Base-by-base conservation (phyloP, 2,888 invertebrate genomes). In the Pelosia muscerda region DNA sequence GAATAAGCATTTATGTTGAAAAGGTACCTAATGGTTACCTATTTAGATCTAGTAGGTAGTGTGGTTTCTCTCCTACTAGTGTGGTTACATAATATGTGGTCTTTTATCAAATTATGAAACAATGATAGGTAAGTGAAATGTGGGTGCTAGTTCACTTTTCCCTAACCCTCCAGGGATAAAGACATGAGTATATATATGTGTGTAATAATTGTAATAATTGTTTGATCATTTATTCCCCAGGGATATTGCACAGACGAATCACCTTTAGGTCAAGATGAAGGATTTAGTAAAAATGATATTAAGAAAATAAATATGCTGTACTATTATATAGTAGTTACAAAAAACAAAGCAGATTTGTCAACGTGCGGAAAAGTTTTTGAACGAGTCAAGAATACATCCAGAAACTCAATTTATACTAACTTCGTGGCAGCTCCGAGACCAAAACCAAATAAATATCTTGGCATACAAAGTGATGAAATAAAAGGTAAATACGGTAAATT, bases 251-350 rank as follows among this genome's bases (percentile, higher is more conserved):
- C 38, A 38, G 9, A n/a, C 22, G 62, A 15, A n/a, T 22, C 9
- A 55, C 15, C 53, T 13, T 53, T 81, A 11, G 81, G 80, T 1
- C 76, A 81, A 3, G 28, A 49, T 3, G 19, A 31, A 9, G 65
- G 69, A 8, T 69, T 69, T 26, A 69, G 66, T 28, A 57, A 67
- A 15, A 73, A 15, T 8, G 92, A 93, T 64, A 75, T 91, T 31
- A 69, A 74, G 58, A 93, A 93, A 85, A 83, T 93, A 68, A 81
- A 81, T 75, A 87, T 89, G 87, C 75, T 92, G 0, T 92, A 93
- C 64, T 88, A 87, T 60, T 87, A 78, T 23, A 86, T 90, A 11
- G 76, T 90, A 11, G 76, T 81, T 3, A 84, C 73, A 64, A 84
- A 85, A 55, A 79, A 76, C 55, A 49, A 68, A 25, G 67, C 74